Base-by-base conservation (phyloP, 2,797 vertebrate species). In the Coreius guichenoti region DNA sequence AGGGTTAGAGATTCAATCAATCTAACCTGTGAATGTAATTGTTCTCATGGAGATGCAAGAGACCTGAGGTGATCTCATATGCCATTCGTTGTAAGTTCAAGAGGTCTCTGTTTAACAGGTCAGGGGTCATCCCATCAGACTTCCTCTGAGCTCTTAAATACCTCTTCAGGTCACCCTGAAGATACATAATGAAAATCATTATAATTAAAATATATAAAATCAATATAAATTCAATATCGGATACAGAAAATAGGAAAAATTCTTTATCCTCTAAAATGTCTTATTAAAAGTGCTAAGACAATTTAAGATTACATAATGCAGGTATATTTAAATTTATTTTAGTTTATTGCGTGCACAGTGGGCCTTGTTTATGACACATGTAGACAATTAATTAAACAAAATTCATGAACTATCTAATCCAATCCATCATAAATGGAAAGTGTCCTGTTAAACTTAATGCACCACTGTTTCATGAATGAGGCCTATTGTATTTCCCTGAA, bases 1-100 rank as follows among this genome's bases (percentile, higher is more conserved):
- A 7, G n/a, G 39, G 14, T 47, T 69, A 47, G 63, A 36, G 7
- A 58, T 45, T 85, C 69, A 13, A 45, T 45, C 49, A 1, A 19
- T 76, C 90, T 81, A 47, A 98, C 97, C 97, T 98, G 95, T 98
- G 97, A 90, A 98, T 97, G 89, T 97, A 98, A 91, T 96, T 97
- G 94, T 97, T 97, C 79, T 97, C 96, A 84, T 98, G 97, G 78
- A 98, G 96, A 84, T 98, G 97, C 9, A 97, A 94, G 81, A 98
- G 95, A 61, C 97, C 97, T 0, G 96, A 96, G 1, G 97, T 96
- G 88, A 98, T 96, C 95, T 98, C 97, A 85, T 96, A 97, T 49
- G 97, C 97, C 97, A 98, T 97, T 83, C 97, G 94, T 93, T 98
- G 97, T 81, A 98, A 93, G 8, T 97, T 98, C 90, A 97, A 89